These are phyloP conservation scores for Chironex yamaguchii DNA, from an alignment of 30 jellyfish, hydroid and myxozoan genomes.

Conservation along the genomic window DNA sequence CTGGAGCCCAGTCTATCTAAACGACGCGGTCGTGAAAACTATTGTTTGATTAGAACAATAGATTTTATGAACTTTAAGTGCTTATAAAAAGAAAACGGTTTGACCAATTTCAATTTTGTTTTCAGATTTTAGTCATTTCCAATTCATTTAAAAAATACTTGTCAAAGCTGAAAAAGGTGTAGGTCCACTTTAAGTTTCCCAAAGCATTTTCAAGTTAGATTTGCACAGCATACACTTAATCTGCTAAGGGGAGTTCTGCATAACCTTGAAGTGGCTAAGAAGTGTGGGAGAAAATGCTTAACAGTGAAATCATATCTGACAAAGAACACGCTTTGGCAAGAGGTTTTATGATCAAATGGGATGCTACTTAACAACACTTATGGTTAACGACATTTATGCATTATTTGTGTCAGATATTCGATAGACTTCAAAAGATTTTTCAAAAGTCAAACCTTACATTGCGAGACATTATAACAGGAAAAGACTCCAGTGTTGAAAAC, in stretches of 20 bases:
- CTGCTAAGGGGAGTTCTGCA: slow-evolving; percentile 45
- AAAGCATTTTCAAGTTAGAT: slow-evolving; percentile 61
- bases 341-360: slow-evolving; percentile 51
- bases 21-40: too few relatives aligned
- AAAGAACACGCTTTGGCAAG: slow-evolving; percentile 47
- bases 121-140: too few relatives aligned
- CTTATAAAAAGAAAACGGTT: too few relatives aligned
- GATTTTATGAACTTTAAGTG: too few relatives aligned
- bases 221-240: slow-evolving; percentile 54
- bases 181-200: slow-evolving; percentile 22
- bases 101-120: too few relatives aligned
- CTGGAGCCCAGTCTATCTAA: too few relatives aligned
- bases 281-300: slow-evolving; percentile 38
- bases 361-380: slow-evolving; percentile 48
- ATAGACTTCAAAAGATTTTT: slow-evolving; percentile 24
- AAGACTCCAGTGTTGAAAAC: slow-evolving; percentile 30
- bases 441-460: slow-evolving; percentile 19
- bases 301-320: slow-evolving; percentile 47
- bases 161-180: too few relatives aligned
- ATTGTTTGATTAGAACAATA: too few relatives aligned
- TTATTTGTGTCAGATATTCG: slow-evolving; percentile 35
- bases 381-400: slow-evolving; percentile 38
- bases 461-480: slow-evolving; percentile 32
- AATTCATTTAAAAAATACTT: too few relatives aligned
- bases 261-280: slow-evolving; percentile 63